These are phyloP conservation scores for Aulostomus chinensis DNA, from an alignment of 2,797 vertebrate genomes.

Conservation along the genomic window DNA sequence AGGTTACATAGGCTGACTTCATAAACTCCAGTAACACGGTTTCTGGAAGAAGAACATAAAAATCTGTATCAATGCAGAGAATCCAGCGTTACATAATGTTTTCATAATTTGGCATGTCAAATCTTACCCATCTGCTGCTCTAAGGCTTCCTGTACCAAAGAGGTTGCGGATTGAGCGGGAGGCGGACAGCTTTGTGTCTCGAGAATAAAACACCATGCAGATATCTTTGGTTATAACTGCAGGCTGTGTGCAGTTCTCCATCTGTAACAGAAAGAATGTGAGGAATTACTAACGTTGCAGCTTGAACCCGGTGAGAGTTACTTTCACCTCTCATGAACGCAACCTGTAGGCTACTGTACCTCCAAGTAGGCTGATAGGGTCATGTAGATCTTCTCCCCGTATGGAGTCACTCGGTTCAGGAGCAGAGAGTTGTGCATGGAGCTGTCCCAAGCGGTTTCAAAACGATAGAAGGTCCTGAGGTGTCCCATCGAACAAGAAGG, in stretches of 20 bases:
- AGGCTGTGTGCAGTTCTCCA: constrained; percentile 95
- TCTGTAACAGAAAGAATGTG: constrained; percentile 70
- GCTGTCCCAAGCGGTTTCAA: constrained; percentile 96
- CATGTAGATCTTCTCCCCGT: constrained; percentile 97
- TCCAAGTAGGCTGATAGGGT: constrained; percentile 97
- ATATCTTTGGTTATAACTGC: constrained; percentile 97
- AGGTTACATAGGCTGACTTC: constrained; percentile 92
- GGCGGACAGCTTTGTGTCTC: constrained; percentile 92
- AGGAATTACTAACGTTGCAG: too few relatives aligned
- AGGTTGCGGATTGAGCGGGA: constrained; percentile 94
- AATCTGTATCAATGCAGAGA: neutral
- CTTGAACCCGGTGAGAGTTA: neutral
- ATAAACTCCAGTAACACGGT: constrained; percentile 94
- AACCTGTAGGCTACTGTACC: constrained; percentile 75
- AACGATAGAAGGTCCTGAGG: constrained; percentile 93
- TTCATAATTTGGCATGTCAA: neutral
- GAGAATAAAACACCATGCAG: constrained; percentile 98
- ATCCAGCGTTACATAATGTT: too few relatives aligned
- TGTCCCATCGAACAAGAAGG: constrained; percentile 17
- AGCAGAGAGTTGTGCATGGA: constrained; percentile 98
- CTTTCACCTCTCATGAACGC: constrained; percentile 15
- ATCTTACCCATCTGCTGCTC: constrained; percentile 89
- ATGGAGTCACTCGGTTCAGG: constrained; percentile 94
- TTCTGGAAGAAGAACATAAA: constrained; percentile 73
- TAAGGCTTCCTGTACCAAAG: constrained; percentile 90